Conservation (phyloP, 2,888 invertebrate genomes). For the Leuctra nigra region DNA sequence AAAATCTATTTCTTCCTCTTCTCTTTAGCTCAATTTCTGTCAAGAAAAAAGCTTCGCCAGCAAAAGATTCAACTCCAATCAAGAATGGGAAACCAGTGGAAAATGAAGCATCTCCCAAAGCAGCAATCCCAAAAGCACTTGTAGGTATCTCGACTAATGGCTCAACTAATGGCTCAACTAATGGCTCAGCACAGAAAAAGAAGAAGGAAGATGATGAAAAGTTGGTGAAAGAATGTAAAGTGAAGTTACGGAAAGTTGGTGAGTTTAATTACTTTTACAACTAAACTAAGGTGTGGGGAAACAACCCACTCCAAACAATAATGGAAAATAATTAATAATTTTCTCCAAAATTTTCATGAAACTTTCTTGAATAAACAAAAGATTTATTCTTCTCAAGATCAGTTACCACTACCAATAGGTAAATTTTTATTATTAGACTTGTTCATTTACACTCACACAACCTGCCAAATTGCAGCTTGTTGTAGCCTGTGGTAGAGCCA, state of each 20-base stretch:
- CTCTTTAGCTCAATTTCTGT: no score
- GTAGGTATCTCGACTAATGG: not conserved
- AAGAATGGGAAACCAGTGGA: no score
- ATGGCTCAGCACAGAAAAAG: not conserved
- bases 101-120: not conserved
- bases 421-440: no score
- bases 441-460: no score
- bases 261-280: not conserved
- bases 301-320: not conserved
- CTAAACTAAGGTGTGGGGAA: not conserved
- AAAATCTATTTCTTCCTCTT: no score
- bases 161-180: not conserved
- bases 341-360: not conserved
- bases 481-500: no score
- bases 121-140: not conserved
- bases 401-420: no score
- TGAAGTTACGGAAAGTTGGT: slow-evolving; percentile 9
- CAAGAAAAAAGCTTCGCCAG: no score
- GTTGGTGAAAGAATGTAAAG: no score
- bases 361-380: not conserved
- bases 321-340: not conserved
- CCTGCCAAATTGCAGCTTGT: no score
- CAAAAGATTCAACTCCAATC: no score
- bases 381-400: not conserved
- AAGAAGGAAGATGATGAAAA: not conserved